Conservation (phyloP, 2,888 invertebrate species). For the Ophion slaviceki region DNA sequence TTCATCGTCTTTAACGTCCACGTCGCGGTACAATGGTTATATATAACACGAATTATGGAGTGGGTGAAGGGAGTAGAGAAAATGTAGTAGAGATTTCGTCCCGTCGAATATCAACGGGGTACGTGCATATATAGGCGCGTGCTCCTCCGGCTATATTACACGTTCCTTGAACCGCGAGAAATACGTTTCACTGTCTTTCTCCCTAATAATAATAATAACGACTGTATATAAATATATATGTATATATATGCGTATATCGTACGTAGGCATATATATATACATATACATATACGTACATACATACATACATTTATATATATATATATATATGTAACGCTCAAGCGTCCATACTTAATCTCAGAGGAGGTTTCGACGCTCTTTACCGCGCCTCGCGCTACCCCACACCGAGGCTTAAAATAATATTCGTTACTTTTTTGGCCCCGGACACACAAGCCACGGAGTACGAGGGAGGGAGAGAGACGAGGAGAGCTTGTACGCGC, state of each 20-base stretch:
- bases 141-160: constrained; percentile 29
- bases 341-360: constrained; percentile 79
- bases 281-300: constrained; percentile 19
- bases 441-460: constrained; percentile 54
- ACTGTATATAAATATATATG: constrained; percentile 63
- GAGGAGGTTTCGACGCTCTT: constrained; percentile 81
- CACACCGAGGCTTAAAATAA: constrained; percentile 83
- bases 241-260: constrained; percentile 17
- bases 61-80: constrained; percentile 38
- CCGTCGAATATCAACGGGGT: constrained; percentile 62
- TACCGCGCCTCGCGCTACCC: constrained; percentile 76
- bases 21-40: constrained; percentile 55
- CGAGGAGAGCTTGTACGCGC: constrained; percentile 21
- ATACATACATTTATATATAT: too few species aligned
- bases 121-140: constrained; percentile 55
- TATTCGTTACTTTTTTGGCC: constrained; percentile 79
- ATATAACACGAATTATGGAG: constrained; percentile 55
- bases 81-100: constrained; percentile 62
- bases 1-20: constrained; percentile 35
- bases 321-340: constrained; percentile 49
- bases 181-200: constrained; percentile 57
- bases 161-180: constrained; percentile 25
- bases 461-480: constrained; percentile 3
- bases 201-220: constrained; percentile 68
- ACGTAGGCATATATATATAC: neutral